Evolutionary conservation across 2,888 invertebrate genomes (phyloP).

Genomic region (Epiblema foenella): DNA sequence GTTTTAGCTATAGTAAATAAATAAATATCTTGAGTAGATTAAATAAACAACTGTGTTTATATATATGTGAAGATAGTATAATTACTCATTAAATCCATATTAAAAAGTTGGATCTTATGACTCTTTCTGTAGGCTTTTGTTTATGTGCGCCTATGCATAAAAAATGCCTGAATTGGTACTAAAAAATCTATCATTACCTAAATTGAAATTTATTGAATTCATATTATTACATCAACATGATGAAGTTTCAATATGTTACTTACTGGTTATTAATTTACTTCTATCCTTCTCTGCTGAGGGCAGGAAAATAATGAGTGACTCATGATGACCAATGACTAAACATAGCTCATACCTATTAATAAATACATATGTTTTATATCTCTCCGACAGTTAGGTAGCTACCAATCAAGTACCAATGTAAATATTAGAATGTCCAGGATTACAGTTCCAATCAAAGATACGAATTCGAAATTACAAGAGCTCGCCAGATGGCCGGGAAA

Average conservation of each 20-base stretch:
- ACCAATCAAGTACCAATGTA: neutral
- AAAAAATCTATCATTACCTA: no score
- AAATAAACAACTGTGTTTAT: no score
- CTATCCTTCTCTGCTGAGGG: neutral
- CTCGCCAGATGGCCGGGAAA: constrained; percentile 56
- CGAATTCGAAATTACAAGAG: constrained; percentile 39
- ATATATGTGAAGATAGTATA: no score
- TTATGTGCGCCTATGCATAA: no score
- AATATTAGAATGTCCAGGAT: neutral
- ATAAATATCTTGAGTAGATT: no score
- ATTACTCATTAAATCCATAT: no score
- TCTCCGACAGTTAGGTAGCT: neutral
- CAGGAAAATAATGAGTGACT: constrained; percentile 24
- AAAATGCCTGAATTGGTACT: no score
- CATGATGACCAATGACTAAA: constrained; percentile 21
- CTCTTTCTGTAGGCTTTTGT: no score
- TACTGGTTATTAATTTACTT: constrained; percentile 2
- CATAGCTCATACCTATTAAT: constrained; percentile 25
- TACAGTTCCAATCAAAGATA: constrained; percentile 2
- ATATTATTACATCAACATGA: neutral
- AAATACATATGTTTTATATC: constrained; percentile 17
- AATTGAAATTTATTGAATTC: neutral
- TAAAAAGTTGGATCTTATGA: no score
- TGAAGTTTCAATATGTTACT: neutral
- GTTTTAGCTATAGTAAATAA: no score